Conservation (phyloP, 2,797 vertebrate genomes). For the Linurgus olivaceus region DNA sequence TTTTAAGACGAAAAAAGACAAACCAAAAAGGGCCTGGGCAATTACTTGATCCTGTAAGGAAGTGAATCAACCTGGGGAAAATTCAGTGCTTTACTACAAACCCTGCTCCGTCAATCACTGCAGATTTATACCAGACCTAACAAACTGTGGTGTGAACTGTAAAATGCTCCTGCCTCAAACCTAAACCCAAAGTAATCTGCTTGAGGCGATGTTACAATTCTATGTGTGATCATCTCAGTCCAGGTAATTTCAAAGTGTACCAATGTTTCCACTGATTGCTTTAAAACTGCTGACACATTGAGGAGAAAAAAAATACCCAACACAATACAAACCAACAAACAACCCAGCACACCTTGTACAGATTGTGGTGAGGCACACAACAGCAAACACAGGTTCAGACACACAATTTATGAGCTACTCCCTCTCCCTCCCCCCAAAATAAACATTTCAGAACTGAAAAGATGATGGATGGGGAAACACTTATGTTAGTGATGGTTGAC, state of each 20-base stretch:
- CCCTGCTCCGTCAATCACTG: not conserved
- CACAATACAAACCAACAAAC: not conserved
- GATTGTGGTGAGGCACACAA: not conserved
- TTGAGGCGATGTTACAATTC: not conserved
- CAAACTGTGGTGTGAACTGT: not conserved
- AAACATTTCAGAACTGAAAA: conserved; percentile 7
- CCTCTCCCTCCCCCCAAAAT: not conserved
- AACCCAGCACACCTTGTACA: not conserved
- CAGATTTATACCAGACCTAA: not conserved
- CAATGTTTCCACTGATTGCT: conserved; percentile 22
- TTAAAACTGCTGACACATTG: not conserved
- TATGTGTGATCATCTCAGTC: not conserved
- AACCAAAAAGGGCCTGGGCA: not conserved
- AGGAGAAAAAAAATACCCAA: not conserved
- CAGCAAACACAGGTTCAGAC: not conserved
- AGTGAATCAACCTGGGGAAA: not conserved
- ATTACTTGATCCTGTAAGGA: not conserved
- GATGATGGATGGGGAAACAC: not conserved
- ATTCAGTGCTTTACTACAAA: not conserved
- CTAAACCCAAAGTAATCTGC: not conserved
- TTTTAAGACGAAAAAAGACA: not conserved
- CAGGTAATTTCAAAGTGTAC: not conserved
- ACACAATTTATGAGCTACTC: not conserved
- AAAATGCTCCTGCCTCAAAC: not conserved
- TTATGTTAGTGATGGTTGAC: conserved; percentile 40